Conservation (phyloP, 2,888 invertebrate genomes). For the Andrena hattorfiana region DNA sequence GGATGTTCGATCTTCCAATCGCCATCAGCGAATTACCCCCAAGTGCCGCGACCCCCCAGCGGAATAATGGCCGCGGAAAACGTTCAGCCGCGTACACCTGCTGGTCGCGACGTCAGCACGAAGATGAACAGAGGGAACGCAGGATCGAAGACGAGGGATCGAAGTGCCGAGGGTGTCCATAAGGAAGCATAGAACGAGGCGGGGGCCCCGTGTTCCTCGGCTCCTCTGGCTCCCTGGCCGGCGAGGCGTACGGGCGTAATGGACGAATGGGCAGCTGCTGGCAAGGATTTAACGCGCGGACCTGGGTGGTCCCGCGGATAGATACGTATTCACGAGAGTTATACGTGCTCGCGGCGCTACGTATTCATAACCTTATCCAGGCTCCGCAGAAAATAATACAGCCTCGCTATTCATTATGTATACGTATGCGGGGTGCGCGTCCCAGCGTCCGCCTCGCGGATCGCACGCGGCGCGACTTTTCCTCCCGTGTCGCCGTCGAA, state of each 20-base stretch:
- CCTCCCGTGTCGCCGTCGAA: conserved; percentile 34
- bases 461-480: conserved; percentile 58
- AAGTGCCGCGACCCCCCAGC: background rate
- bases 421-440: conserved; percentile 27
- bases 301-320: conserved; percentile 78
- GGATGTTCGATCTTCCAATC: background rate
- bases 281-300: conserved; percentile 73
- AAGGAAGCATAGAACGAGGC: conserved; percentile 45
- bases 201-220: conserved; percentile 27
- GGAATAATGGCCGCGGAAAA: background rate
- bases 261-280: conserved; percentile 75
- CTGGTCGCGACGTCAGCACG: conserved; percentile 3
- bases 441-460: conserved; percentile 35
- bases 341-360: conserved; percentile 75
- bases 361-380: conserved; percentile 78
- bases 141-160: conserved; percentile 34
- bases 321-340: conserved; percentile 68
- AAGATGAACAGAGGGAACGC: background rate
- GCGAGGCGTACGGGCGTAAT: conserved; percentile 62
- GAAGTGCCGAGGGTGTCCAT: conserved; percentile 25
- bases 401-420: conserved; percentile 74
- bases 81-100: conserved; percentile 18
- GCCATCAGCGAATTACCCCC: background rate
- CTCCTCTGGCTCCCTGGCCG: background rate
- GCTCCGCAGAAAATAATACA: conserved; percentile 77